These are phyloP conservation scores for Corythornis vintsioides DNA, from an alignment of 2,113 vertebrate genomes.

Conservation along the genomic window DNA sequence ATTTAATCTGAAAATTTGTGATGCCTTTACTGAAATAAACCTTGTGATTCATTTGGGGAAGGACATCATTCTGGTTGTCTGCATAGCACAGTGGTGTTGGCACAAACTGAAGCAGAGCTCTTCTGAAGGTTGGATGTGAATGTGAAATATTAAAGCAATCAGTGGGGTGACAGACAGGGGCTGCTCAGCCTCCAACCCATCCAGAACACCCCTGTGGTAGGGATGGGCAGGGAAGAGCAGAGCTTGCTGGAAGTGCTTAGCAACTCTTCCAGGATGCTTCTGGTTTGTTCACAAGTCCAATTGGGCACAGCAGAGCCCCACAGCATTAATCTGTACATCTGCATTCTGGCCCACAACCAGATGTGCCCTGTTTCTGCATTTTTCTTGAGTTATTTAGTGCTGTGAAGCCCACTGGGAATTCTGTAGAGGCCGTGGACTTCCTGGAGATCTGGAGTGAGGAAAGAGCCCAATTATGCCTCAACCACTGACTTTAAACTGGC, in stretches of 20 bases:
- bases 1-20: background rate
- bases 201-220: background rate
- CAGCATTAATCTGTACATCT: background rate
- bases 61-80: rapidly evolving
- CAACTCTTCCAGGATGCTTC: background rate
- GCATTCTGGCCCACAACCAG: background rate
- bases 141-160: background rate
- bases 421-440: background rate
- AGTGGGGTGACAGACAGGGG: background rate
- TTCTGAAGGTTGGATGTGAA: background rate
- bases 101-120: background rate
- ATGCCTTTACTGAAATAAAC: background rate
- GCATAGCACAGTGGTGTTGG: background rate
- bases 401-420: background rate
- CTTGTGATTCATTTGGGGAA: background rate
- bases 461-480: background rate
- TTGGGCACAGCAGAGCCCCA: background rate
- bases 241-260: background rate
- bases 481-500: background rate
- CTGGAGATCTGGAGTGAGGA: background rate
- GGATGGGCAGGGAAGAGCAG: background rate
- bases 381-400: background rate
- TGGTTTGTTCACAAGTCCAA: background rate
- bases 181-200: rapidly evolving
- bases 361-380: background rate